These are phyloP conservation scores for Pygocentrus nattereri DNA, from an alignment of 2,797 vertebrate species.

Conservation along the genomic window DNA sequence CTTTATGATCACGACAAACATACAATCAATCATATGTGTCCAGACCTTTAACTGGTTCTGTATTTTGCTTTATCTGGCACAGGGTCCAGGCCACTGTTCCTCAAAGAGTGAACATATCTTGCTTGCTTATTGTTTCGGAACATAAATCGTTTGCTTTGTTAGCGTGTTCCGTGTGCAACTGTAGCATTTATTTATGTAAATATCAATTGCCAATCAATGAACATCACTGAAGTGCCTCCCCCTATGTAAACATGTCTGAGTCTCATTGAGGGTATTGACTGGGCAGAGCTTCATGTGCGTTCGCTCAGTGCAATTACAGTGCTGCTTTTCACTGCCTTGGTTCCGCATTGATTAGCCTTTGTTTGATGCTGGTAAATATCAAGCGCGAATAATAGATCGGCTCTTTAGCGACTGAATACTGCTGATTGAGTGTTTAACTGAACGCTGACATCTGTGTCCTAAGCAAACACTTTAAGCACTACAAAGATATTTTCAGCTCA, in stretches of 20 bases:
- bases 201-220: conserved; percentile 83
- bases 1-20: no score
- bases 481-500: conserved; percentile 2
- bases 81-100: not conserved
- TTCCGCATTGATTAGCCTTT: conserved; percentile 80
- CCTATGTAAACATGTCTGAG: conserved; percentile 79
- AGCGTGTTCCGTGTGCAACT: conserved; percentile 20
- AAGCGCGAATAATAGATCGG: conserved; percentile 31
- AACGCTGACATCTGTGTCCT: conserved; percentile 27
- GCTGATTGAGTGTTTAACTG: conserved; percentile 38
- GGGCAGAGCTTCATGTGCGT: conserved; percentile 75
- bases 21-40: not conserved
- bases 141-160: conserved; percentile 20
- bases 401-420: conserved; percentile 33
- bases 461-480: conserved; percentile 14
- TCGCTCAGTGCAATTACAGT: conserved; percentile 82
- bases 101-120: not conserved
- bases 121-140: not conserved
- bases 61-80: not conserved
- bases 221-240: conserved; percentile 75
- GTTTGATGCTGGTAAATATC: conserved; percentile 54
- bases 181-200: conserved; percentile 76
- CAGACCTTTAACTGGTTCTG: not conserved
- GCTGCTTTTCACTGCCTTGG: conserved; percentile 65
- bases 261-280: conserved; percentile 87